Evolutionary conservation across 2,113 vertebrate genomes (phyloP).

Genomic region (Piliocolobus tephrosceles): DNA sequence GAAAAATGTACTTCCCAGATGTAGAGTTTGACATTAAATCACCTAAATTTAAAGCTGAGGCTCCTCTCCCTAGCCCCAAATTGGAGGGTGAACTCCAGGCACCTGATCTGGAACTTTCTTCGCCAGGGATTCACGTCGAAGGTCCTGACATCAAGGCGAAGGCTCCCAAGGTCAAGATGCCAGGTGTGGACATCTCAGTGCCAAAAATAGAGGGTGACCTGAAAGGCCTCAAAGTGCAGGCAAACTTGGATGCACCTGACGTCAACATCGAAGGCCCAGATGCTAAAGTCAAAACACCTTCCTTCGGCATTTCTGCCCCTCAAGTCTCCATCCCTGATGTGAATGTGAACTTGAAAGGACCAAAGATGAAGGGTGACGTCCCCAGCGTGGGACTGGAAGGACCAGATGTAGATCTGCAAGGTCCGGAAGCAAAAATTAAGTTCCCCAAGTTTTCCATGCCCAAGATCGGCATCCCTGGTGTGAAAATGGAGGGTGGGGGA

Average conservation of each 20-base stretch:
- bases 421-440: conserved; percentile 78
- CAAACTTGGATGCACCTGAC: conserved; percentile 40
- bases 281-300: conserved; percentile 70
- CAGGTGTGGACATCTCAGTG: conserved; percentile 69
- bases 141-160: conserved; percentile 84
- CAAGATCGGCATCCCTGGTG: conserved; percentile 51
- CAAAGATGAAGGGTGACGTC: conserved; percentile 75
- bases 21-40: conserved; percentile 96
- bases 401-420: conserved; percentile 75
- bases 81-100: conserved; percentile 81
- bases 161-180: conserved; percentile 82
- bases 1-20: conserved; percentile 93
- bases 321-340: conserved; percentile 76
- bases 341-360: conserved; percentile 83
- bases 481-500: conserved; percentile 59
- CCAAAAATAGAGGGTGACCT: conserved; percentile 73
- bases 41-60: conserved; percentile 86
- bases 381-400: conserved; percentile 77
- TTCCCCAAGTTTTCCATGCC: conserved; percentile 80
- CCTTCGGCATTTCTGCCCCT: conserved; percentile 77
- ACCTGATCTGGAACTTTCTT: conserved; percentile 78
- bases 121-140: conserved; percentile 74
- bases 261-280: conserved; percentile 71
- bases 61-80: conserved; percentile 77
- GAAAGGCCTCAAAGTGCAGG: conserved; percentile 10